phyloP scores from a whole-genome alignment of 2,888 invertebrate genomes.

The Allygus modestus region DNA sequence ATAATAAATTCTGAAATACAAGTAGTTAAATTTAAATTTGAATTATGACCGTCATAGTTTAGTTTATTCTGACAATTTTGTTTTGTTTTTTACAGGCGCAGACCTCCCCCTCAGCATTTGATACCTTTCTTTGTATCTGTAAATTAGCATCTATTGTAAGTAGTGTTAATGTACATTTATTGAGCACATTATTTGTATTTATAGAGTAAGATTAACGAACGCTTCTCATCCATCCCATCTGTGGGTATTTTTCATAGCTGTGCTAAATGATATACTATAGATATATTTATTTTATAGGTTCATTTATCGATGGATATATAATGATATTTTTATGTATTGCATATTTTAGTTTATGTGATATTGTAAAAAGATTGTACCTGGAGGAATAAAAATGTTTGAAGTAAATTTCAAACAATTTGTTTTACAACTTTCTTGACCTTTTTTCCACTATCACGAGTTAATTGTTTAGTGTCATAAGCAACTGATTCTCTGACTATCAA shows the following conservation, averaged over 20 bases:
- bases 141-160: slow-evolving; percentile 58
- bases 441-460: neutral
- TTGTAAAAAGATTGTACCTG: slow-evolving; percentile 63
- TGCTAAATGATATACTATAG: slow-evolving; percentile 51
- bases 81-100: slow-evolving; percentile 40
- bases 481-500: too few relatives aligned
- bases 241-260: slow-evolving; percentile 50
- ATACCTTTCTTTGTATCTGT: slow-evolving; percentile 59
- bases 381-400: slow-evolving; percentile 58
- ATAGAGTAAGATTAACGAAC: slow-evolving; percentile 54
- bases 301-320: slow-evolving; percentile 53
- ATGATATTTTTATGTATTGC: slow-evolving; percentile 60
- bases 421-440: neutral
- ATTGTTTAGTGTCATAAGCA: too few relatives aligned
- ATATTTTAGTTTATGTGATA: slow-evolving; percentile 61
- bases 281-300: slow-evolving; percentile 58
- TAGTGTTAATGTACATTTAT: slow-evolving; percentile 60
- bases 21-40: too few relatives aligned
- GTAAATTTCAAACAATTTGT: slow-evolving; percentile 60
- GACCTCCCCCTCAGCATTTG: slow-evolving; percentile 54
- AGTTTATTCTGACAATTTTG: neutral
- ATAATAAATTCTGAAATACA: too few relatives aligned
- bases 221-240: slow-evolving; percentile 23
- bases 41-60: too few relatives aligned
- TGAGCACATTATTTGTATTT: slow-evolving; percentile 55